phyloP scores from a whole-genome alignment of 2,797 vertebrate genomes.

The Gila robusta region DNA sequence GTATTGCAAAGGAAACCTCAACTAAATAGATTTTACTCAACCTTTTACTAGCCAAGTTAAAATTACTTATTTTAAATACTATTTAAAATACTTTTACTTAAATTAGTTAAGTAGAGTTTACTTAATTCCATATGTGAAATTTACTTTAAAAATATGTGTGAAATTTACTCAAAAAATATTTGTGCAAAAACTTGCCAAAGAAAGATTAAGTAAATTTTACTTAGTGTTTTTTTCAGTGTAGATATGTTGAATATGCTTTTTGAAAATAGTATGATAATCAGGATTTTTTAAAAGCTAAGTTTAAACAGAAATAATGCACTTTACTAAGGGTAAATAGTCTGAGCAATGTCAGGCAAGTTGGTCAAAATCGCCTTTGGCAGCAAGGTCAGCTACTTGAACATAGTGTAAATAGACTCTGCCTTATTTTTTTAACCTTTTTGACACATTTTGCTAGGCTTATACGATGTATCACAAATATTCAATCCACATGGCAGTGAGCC shows the following conservation, averaged over 20 bases:
- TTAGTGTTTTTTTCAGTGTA: too few relatives aligned
- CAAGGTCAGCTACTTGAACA: neutral
- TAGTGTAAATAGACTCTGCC: neutral
- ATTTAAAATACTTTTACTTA: too few relatives aligned
- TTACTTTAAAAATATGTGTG: too few relatives aligned
- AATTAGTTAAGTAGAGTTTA: too few relatives aligned
- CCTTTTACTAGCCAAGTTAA: too few relatives aligned
- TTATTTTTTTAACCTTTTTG: constrained; percentile 23
- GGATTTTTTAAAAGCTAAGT: neutral
- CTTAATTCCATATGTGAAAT: too few relatives aligned
- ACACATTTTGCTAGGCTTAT: neutral
- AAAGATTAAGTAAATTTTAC: too few relatives aligned
- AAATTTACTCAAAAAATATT: too few relatives aligned
- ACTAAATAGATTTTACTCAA: too few relatives aligned
- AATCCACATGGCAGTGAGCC: constrained; percentile 17
- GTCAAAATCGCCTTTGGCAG: neutral
- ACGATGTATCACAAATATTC: constrained; percentile 8
- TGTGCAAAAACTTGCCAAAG: too few relatives aligned
- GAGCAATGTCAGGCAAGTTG: neutral
- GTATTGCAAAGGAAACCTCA: too few relatives aligned
- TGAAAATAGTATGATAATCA: neutral
- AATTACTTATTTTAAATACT: too few relatives aligned
- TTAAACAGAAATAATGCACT: neutral
- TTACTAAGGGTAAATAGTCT: neutral
- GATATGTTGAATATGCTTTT: neutral